Evolutionary conservation across 2,797 vertebrate genomes (phyloP).

Genomic region (Enteromius unitaeniatus): DNA sequence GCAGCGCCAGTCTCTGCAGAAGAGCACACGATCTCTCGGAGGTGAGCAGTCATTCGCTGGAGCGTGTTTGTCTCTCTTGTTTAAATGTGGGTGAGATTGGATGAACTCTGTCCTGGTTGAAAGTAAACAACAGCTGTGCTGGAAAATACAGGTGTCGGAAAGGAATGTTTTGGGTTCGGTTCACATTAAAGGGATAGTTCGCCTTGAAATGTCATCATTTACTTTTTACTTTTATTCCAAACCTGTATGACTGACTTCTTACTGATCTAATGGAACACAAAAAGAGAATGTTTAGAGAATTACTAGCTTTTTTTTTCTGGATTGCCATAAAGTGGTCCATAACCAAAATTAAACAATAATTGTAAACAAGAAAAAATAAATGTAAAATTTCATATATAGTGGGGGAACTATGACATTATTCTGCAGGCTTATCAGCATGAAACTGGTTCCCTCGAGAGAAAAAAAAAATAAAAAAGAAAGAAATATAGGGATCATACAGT

Average conservation of each 20-base stretch:
- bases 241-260: neutral
- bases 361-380: too few relatives aligned
- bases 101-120: slow-evolving; percentile 7
- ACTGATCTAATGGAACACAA: neutral
- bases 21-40: neutral
- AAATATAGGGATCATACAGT: too few relatives aligned
- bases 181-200: neutral
- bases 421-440: too few relatives aligned
- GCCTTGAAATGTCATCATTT: neutral
- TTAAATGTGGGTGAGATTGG: slow-evolving; percentile 13
- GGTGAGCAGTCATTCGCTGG: neutral
- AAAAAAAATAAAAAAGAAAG: too few relatives aligned
- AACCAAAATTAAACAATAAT: too few relatives aligned
- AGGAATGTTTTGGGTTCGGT: neutral
- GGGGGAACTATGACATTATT: too few relatives aligned
- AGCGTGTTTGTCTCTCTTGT: neutral
- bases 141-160: slow-evolving; percentile 18
- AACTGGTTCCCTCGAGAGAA: too few relatives aligned
- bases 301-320: too few relatives aligned
- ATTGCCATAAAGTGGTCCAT: too few relatives aligned
- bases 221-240: neutral
- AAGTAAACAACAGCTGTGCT: slow-evolving; percentile 44
- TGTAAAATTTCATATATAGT: too few relatives aligned
- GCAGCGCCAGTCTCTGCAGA: slow-evolving; percentile 2
- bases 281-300: too few relatives aligned